Percentiles rank a stretch among this genome's conserved stretches.
These are phyloP conservation scores for Neoniphon sammara DNA, from an alignment of 2,797 vertebrate genomes.

Conservation along the genomic window DNA sequence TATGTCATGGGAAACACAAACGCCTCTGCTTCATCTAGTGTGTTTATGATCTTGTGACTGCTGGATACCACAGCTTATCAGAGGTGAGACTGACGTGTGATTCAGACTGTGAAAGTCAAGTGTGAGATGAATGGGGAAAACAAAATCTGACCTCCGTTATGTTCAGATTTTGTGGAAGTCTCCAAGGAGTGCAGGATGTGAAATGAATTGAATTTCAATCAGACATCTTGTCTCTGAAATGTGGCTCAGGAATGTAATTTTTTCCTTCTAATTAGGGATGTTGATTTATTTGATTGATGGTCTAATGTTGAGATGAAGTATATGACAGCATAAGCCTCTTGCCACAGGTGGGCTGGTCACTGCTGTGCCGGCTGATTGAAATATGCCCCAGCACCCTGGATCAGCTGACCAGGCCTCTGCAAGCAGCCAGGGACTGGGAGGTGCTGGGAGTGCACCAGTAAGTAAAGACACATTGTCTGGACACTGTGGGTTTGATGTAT, in stretches of 20 bases:
- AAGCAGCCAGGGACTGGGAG: conserved; percentile 86
- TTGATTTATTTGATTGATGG: too few species aligned
- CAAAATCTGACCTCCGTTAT: too few species aligned
- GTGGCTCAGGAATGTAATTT: too few species aligned
- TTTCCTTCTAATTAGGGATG: too few species aligned
- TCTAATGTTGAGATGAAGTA: not conserved
- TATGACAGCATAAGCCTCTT: not conserved
- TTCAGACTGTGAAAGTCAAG: conserved; percentile 7
- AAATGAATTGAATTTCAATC: too few species aligned
- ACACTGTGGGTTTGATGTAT: not conserved
- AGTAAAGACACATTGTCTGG: conserved; percentile 70
- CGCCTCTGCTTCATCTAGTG: not conserved
- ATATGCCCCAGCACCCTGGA: conserved; percentile 88
- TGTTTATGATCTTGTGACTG: conserved; percentile 44
- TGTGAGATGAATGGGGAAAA: not conserved
- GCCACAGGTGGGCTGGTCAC: conserved; percentile 90
- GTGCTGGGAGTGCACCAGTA: conserved; percentile 90
- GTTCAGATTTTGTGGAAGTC: not conserved
- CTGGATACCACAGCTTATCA: conserved; percentile 23
- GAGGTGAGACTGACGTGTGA: not conserved
- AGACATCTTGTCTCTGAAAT: too few species aligned
- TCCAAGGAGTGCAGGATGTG: not conserved
- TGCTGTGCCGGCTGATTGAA: conserved; percentile 93
- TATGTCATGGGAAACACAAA: too few species aligned
- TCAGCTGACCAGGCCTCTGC: conserved; percentile 82